Conservation (phyloP, 1,140 invertebrate genomes). For the Acyrthosiphon pisum region DNA sequence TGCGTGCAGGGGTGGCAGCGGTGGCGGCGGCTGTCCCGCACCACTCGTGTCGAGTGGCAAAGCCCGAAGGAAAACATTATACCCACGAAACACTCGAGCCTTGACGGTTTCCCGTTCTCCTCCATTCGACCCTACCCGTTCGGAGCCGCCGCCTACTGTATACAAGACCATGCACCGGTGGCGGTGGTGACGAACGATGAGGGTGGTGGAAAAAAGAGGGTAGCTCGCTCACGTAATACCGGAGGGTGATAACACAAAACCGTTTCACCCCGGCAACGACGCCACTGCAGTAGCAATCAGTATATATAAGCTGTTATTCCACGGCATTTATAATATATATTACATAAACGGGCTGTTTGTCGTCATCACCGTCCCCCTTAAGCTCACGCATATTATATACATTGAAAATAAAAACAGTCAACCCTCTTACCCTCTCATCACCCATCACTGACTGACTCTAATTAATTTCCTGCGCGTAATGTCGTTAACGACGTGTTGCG, state of each 20-base stretch:
- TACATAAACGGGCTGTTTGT: constrained; percentile 39
- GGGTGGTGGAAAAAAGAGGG: constrained; percentile 39
- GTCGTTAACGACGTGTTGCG: constrained; percentile 43
- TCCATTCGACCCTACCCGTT: neutral
- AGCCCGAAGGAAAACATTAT: constrained; percentile 57
- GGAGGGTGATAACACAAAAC: constrained; percentile 48
- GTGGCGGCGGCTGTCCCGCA: neutral
- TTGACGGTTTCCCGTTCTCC: constrained; percentile 33
- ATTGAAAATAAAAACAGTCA: constrained; percentile 47
- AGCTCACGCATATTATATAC: neutral
- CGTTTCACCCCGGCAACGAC: constrained; percentile 31
- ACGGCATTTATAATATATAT: constrained; percentile 20
- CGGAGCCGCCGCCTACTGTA: neutral
- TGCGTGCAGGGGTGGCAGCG: neutral
- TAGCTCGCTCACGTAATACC: neutral
- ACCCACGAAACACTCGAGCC: constrained; percentile 54
- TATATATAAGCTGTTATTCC: constrained; percentile 24
- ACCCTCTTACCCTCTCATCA: neutral
- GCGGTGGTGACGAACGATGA: neutral
- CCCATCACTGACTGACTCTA: constrained; percentile 1
- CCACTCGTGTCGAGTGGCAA: constrained; percentile 56
- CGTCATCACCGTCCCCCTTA: neutral
- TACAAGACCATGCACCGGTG: neutral
- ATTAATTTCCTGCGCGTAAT: constrained; percentile 47
- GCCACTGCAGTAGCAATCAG: constrained; percentile 4